These are phyloP conservation scores for Sebastes schlegelii DNA, from an alignment of 2,113 vertebrate genomes.

Conservation along the genomic window DNA sequence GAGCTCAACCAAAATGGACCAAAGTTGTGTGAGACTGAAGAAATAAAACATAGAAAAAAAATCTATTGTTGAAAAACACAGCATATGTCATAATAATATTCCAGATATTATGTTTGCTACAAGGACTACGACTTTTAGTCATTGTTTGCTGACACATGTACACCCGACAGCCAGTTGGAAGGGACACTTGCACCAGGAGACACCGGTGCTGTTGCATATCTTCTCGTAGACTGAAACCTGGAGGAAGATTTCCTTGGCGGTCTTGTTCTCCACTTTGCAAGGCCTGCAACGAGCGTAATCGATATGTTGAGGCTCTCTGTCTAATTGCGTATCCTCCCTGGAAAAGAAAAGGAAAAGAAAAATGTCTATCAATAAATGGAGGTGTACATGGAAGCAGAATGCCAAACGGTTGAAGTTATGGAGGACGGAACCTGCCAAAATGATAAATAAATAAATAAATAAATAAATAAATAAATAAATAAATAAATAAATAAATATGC, in stretches of 20 bases:
- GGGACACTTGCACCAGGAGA: constrained; percentile 34
- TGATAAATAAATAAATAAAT: not conserved
- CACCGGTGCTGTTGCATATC: rapidly evolving
- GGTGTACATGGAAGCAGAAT: not conserved
- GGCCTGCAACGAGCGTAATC: rapidly evolving
- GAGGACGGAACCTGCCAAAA: not conserved
- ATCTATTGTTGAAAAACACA: not conserved
- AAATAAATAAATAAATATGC: not conserved
- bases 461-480: not conserved
- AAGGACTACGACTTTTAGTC: not conserved
- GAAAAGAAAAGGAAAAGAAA: not conserved
- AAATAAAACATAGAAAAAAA: not conserved
- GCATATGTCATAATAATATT: too few relatives aligned
- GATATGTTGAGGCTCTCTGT: rapidly evolving
- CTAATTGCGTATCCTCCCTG: rapidly evolving
- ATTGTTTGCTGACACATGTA: constrained; percentile 35
- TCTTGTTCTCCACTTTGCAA: rapidly evolving
- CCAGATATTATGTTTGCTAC: too few relatives aligned
- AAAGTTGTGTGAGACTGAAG: not conserved
- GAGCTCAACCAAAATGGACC: not conserved
- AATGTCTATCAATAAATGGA: not conserved
- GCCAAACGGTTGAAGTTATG: not conserved
- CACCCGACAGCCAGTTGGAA: constrained; percentile 51
- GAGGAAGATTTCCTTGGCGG: constrained; percentile 6
- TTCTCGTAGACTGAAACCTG: not conserved